phyloP scores from a whole-genome alignment of 2,888 invertebrate species.

The Xylophagus ater region DNA sequence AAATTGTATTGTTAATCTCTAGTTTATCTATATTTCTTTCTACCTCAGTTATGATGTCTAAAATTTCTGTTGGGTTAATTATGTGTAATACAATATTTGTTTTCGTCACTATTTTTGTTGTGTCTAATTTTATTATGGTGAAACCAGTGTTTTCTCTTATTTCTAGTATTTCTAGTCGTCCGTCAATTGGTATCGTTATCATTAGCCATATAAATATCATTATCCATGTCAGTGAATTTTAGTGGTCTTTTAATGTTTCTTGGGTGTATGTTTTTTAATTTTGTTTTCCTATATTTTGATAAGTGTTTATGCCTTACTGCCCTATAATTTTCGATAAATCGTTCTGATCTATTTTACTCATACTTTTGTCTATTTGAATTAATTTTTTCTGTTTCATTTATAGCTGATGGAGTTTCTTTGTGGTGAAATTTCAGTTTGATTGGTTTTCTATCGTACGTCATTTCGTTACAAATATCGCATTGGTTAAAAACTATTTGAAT shows the following conservation, averaged over 20 bases:
- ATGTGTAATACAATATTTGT: no score
- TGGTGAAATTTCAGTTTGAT: no score
- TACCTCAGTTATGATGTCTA: neutral
- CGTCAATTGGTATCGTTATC: neutral
- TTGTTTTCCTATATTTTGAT: neutral
- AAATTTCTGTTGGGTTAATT: no score
- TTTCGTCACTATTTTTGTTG: no score
- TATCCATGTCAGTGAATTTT: no score
- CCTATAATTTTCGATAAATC: neutral
- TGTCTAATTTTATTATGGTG: no score
- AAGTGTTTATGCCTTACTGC: neutral
- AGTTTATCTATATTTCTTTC: neutral
- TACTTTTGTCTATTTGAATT: neutral
- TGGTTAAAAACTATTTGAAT: no score
- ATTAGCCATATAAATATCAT: no score
- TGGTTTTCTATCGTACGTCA: no score
- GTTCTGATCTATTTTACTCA: neutral
- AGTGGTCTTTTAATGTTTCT: no score
- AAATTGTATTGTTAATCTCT: neutral
- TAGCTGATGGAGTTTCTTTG: slow-evolving; percentile 6
- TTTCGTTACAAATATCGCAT: no score
- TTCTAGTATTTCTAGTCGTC: neutral
- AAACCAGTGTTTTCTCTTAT: neutral
- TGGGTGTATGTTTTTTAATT: neutral
- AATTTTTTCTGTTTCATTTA: no score